Conservation (phyloP, 2,888 invertebrate species). For the Drosophila nigricruria region DNA sequence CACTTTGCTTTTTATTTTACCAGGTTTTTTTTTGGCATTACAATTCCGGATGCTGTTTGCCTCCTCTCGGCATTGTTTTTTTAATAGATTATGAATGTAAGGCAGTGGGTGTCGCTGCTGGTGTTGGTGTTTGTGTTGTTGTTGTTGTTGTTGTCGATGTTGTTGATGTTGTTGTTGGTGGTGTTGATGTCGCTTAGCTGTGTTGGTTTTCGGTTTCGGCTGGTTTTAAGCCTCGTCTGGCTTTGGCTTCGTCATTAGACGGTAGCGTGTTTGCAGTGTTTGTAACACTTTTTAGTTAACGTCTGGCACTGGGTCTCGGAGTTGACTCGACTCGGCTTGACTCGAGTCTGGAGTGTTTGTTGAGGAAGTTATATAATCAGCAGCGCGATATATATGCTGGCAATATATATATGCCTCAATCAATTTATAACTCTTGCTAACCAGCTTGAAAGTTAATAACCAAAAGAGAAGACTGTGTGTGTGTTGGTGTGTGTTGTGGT, state of each 20-base stretch:
- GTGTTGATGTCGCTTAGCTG: slow-evolving; percentile 44
- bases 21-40: slow-evolving; percentile 57
- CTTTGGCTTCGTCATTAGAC: slow-evolving; percentile 55
- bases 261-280: slow-evolving; percentile 76
- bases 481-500: slow-evolving; percentile 21
- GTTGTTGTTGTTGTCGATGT: slow-evolving; percentile 12
- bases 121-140: slow-evolving; percentile 28
- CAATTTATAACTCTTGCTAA: slow-evolving; percentile 76
- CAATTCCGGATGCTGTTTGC: slow-evolving; percentile 74
- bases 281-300: slow-evolving; percentile 69
- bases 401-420: slow-evolving; percentile 58
- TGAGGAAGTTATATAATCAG: slow-evolving; percentile 78
- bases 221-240: slow-evolving; percentile 20
- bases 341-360: slow-evolving; percentile 44
- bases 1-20: slow-evolving; percentile 7
- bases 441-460: slow-evolving; percentile 69
- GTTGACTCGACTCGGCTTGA: slow-evolving; percentile 18
- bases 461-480: slow-evolving; percentile 46
- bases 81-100: slow-evolving; percentile 78
- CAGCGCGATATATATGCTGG: slow-evolving; percentile 33
- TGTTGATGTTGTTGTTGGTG: slow-evolving; percentile 30
- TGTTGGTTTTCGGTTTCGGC: slow-evolving; percentile 19
- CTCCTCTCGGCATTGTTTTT: slow-evolving; percentile 35
- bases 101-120: slow-evolving; percentile 65
- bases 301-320: slow-evolving; percentile 30